Percentiles rank a stretch among this genome's conserved stretches.
phyloP scores from a whole-genome alignment of 1,140 invertebrate species.

The Drosophila seguyi region DNA sequence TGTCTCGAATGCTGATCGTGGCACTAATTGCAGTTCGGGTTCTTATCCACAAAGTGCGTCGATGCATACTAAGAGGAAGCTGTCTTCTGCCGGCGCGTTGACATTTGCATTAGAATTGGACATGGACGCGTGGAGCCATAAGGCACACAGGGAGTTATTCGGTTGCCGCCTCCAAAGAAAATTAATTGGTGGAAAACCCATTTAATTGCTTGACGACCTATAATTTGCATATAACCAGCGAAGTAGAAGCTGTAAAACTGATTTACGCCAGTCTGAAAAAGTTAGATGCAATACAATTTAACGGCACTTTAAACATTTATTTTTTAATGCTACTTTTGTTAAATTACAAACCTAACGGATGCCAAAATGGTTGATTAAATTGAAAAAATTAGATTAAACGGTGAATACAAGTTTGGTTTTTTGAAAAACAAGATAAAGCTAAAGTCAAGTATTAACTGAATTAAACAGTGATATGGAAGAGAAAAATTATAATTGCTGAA shows the following conservation, averaged over 20 bases:
- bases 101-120: constrained; percentile 45
- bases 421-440: too few relatives aligned
- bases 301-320: background rate
- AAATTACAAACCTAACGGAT: background rate
- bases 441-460: too few relatives aligned
- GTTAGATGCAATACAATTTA: constrained; percentile 4
- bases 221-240: constrained; percentile 1
- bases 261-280: constrained; percentile 1
- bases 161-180: constrained; percentile 4
- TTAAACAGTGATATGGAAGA: background rate
- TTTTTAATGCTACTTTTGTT: background rate
- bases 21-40: constrained; percentile 66
- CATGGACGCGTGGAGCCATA: constrained; percentile 7
- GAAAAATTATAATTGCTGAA: background rate
- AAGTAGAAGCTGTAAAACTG: too few relatives aligned
- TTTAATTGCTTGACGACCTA: constrained; percentile 11
- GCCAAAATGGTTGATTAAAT: background rate
- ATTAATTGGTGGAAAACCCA: constrained; percentile 15
- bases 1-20: constrained; percentile 64
- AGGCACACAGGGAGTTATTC: constrained; percentile 15
- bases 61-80: constrained; percentile 55
- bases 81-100: constrained; percentile 21
- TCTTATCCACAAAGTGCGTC: constrained; percentile 54
- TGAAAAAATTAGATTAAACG: background rate
- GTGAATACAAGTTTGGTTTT: background rate